These are phyloP conservation scores for Abscondita cerata DNA, from an alignment of 2,888 invertebrate species.

Conservation along the genomic window DNA sequence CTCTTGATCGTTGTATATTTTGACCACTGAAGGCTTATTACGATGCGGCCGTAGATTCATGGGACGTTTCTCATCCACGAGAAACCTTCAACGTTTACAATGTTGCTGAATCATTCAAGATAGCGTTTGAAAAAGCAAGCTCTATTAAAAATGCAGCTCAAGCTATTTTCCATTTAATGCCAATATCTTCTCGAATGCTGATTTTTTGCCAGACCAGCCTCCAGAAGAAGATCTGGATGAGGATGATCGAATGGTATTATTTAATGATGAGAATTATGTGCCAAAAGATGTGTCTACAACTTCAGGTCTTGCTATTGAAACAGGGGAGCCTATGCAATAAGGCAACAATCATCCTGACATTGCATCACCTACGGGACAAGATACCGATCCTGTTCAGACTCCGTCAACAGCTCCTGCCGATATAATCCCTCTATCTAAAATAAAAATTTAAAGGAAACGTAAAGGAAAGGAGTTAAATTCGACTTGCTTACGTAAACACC, in stretches of 20 bases:
- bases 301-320: not conserved
- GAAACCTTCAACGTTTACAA: not conserved
- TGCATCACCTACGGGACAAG: not conserved
- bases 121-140: conserved; percentile 3
- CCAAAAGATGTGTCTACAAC: not conserved
- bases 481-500: not conserved
- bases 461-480: not conserved
- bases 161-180: not conserved
- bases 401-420: too few species aligned
- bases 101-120: conserved; percentile 7
- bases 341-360: too few species aligned
- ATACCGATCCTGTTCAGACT: not conserved
- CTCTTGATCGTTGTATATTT: not conserved
- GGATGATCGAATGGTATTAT: not conserved
- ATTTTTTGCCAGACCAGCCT: not conserved
- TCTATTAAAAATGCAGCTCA: conserved; percentile 2
- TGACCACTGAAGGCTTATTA: not conserved
- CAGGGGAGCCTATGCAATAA: too few species aligned
- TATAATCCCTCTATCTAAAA: not conserved
- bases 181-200: not conserved
- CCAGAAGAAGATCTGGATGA: not conserved
- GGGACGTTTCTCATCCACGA: not conserved
- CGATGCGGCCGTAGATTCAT: not conserved
- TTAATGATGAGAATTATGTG: not conserved
- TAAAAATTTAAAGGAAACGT: not conserved